A percentile compares a stretch with the other conserved stretches of the same genome.
These are phyloP conservation scores for Vollenhovia emeryi DNA, from an alignment of 1,140 invertebrate species.

Conservation along the genomic window DNA sequence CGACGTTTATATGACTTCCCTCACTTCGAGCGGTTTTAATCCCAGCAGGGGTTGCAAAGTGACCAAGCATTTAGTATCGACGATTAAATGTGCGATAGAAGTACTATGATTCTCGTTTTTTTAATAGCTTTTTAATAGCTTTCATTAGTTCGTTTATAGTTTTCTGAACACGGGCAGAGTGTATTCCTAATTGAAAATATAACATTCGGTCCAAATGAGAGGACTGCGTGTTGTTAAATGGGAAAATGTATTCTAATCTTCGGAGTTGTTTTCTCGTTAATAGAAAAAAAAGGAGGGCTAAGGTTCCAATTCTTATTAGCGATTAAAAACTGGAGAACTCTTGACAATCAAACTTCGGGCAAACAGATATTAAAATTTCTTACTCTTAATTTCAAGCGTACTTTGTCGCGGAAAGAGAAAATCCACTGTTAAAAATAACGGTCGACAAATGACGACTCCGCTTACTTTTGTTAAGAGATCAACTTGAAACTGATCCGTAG, in stretches of 20 bases:
- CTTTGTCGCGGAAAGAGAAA: background rate
- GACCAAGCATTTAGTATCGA: constrained; percentile 35
- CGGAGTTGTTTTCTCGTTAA: background rate
- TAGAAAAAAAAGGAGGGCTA: background rate
- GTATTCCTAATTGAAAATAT: background rate
- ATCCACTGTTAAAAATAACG: background rate
- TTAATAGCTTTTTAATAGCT: background rate
- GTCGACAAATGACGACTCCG: background rate
- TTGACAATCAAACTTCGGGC: background rate
- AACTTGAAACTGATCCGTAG: background rate
- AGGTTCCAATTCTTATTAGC: background rate
- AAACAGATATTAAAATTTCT: background rate
- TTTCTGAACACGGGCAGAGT: background rate
- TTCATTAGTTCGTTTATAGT: background rate
- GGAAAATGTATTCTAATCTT: too few relatives aligned
- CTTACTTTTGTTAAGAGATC: background rate
- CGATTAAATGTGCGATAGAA: constrained; percentile 35
- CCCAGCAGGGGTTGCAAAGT: constrained; percentile 17
- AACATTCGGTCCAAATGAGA: background rate
- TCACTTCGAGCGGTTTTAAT: constrained; percentile 36
- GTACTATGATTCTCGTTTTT: background rate
- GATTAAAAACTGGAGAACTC: background rate
- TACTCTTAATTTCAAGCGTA: background rate
- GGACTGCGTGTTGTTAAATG: background rate
- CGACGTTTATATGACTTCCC: constrained; percentile 42